Percentiles rank a stretch among this genome's conserved stretches.
Conservation (phyloP, 2,113 vertebrate genomes). For the Anser cygnoides region DNA sequence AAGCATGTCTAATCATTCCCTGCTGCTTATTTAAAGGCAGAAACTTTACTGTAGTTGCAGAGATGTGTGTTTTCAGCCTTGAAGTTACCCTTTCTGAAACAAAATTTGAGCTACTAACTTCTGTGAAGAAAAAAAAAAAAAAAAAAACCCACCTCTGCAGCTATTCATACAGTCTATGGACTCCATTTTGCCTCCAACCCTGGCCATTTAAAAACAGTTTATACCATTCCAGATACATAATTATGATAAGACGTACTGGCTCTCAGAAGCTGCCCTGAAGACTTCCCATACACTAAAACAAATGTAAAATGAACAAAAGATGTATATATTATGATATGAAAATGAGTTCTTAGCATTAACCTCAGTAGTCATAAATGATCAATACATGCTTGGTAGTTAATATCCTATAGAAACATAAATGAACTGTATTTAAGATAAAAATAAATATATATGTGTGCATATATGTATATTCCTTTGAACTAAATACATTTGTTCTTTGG, state of each 20-base stretch:
- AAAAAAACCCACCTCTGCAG: neutral
- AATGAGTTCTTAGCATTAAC: neutral
- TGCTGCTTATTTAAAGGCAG: neutral
- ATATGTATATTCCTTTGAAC: neutral
- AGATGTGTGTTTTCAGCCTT: neutral
- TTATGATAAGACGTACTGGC: neutral
- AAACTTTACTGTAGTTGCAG: neutral
- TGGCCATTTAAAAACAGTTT: neutral
- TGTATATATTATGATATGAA: neutral
- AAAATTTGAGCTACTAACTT: neutral
- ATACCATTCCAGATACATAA: neutral
- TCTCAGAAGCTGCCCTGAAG: neutral
- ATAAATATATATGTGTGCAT: neutral
- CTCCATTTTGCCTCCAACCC: neutral
- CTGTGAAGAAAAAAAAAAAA: neutral
- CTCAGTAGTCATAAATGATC: neutral
- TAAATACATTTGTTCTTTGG: neutral
- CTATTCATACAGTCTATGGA: neutral
- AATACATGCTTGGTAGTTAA: neutral
- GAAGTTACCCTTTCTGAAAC: rapidly evolving
- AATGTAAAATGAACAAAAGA: neutral
- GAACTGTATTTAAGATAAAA: neutral
- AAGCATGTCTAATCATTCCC: neutral
- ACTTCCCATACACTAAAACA: neutral
- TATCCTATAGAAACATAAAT: neutral